Evolutionary conservation across 2,888 invertebrate genomes (phyloP).

Genomic region (Sicus ferrugineus): DNA sequence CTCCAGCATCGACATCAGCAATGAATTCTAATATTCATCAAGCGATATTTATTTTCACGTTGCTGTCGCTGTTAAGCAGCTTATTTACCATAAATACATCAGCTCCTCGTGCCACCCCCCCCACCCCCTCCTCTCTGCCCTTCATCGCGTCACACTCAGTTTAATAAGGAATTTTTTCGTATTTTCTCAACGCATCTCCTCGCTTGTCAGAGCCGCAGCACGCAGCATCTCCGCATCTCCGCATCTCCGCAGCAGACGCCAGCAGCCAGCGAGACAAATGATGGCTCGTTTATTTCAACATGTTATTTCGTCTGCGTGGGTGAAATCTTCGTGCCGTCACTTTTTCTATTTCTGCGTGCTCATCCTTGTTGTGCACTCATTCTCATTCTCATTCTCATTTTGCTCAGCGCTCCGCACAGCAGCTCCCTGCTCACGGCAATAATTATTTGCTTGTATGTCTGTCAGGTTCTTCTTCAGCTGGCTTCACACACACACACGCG

Average conservation of each 20-base stretch:
- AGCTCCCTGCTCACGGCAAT: background rate
- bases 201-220: too few species aligned
- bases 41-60: background rate
- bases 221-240: too few species aligned
- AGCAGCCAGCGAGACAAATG: background rate
- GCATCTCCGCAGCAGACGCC: background rate
- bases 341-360: background rate
- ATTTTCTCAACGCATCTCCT: too few species aligned
- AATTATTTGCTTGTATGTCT: background rate
- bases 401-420: background rate
- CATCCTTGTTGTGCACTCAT: background rate
- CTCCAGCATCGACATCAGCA: background rate
- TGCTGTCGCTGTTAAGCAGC: background rate
- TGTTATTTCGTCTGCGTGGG: background rate
- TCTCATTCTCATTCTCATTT: too few species aligned
- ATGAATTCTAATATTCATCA: background rate
- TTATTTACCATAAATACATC: background rate
- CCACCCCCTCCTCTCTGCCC: background rate
- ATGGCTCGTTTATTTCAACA: background rate
- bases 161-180: too few species aligned
- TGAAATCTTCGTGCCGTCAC: background rate
- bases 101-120: background rate
- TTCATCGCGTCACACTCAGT: background rate
- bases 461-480: background rate
- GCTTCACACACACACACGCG: too few species aligned